phyloP scores from a whole-genome alignment of 2,113 vertebrate species.

The Dolichotis patagonum region DNA sequence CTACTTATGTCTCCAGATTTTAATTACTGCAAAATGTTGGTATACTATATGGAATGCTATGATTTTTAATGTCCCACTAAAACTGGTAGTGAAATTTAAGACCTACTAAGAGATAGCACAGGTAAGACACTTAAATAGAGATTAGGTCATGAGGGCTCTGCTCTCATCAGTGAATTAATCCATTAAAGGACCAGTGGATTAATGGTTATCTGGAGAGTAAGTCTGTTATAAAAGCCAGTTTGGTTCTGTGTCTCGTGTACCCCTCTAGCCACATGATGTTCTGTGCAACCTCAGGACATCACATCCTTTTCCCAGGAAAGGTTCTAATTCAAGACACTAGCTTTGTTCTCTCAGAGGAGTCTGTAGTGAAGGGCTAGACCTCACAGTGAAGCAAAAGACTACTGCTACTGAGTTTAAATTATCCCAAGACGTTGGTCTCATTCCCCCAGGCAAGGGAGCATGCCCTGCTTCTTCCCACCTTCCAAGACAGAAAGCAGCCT shows the following conservation, averaged over 20 bases:
- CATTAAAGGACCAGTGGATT: neutral
- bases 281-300: too few relatives aligned
- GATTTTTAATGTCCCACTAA: neutral
- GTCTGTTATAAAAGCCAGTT: neutral
- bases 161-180: neutral
- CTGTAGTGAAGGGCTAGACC: neutral
- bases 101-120: neutral
- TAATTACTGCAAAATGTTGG: neutral
- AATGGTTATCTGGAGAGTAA: neutral
- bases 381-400: neutral
- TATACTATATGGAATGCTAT: neutral
- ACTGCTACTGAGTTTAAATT: neutral
- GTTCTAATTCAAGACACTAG: neutral
- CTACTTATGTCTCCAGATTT: neutral
- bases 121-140: neutral
- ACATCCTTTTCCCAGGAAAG: neutral
- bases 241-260: neutral
- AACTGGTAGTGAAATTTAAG: neutral
- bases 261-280: too few relatives aligned
- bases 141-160: neutral
- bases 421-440: neutral
- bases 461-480: neutral
- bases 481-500: neutral
- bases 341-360: neutral
- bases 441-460: neutral